These are phyloP conservation scores for Sipha flava DNA, from an alignment of 1,140 invertebrate genomes.

Conservation along the genomic window DNA sequence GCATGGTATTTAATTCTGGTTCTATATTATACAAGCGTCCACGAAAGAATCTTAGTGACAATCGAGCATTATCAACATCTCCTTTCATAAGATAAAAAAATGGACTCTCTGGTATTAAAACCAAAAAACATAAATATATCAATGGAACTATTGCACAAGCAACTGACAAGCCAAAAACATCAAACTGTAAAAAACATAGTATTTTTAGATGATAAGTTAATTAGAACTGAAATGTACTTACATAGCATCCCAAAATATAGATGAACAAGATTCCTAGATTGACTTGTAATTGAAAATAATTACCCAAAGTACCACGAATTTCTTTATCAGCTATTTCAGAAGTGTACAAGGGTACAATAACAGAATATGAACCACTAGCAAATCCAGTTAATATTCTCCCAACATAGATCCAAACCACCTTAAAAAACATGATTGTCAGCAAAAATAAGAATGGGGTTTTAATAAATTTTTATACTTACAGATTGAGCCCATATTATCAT, in stretches of 20 bases:
- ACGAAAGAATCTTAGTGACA: constrained; percentile 57
- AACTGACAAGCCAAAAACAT: constrained; percentile 57
- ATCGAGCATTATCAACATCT: constrained; percentile 48
- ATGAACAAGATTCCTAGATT: constrained; percentile 55
- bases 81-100: constrained; percentile 55
- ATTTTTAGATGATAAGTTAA: constrained; percentile 15
- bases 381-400: constrained; percentile 67
- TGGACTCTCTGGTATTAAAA: constrained; percentile 76
- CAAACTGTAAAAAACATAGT: constrained; percentile 44
- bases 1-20: background rate
- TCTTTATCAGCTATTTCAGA: constrained; percentile 70
- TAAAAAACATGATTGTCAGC: constrained; percentile 7
- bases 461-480: constrained; percentile 36
- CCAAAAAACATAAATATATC: constrained; percentile 53
- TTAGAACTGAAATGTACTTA: constrained; percentile 39
- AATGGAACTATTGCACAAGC: constrained; percentile 59
- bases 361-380: constrained; percentile 65
- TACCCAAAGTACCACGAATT: constrained; percentile 60
- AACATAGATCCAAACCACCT: constrained; percentile 55
- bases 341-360: constrained; percentile 69
- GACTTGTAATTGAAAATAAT: constrained; percentile 48
- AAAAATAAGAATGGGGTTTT: background rate
- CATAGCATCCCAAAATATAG: constrained; percentile 48
- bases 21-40: constrained; percentile 45
- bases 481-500: constrained; percentile 59